phyloP scores from a whole-genome alignment of 2,888 invertebrate species.

The Cynaeus angustus region DNA sequence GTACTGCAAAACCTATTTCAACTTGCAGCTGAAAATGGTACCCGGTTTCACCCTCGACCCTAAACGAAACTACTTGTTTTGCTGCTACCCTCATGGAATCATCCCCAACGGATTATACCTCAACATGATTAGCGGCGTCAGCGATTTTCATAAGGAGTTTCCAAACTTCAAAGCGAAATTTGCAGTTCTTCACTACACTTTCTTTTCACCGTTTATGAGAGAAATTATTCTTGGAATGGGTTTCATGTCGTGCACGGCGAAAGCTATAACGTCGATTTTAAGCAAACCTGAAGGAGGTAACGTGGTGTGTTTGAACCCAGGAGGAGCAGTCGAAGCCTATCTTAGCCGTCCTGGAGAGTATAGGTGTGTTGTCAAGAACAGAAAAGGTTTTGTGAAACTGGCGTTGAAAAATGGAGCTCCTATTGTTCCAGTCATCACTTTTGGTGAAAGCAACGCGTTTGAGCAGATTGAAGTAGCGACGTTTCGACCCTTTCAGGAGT shows the following conservation, averaged over 20 bases:
- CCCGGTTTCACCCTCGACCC: slow-evolving; percentile 89
- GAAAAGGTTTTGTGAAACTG: slow-evolving; percentile 76
- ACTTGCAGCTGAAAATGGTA: slow-evolving; percentile 86
- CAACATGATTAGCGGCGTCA: slow-evolving; percentile 17
- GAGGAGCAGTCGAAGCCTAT: slow-evolving; percentile 92
- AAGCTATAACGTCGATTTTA: slow-evolving; percentile 80
- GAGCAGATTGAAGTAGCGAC: slow-evolving; percentile 79
- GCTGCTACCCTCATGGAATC: slow-evolving; percentile 92
- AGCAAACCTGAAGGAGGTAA: slow-evolving; percentile 73
- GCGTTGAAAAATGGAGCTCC: slow-evolving; percentile 77
- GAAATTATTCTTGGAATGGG: slow-evolving; percentile 78
- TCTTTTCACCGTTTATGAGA: slow-evolving; percentile 81
- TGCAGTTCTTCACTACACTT: slow-evolving; percentile 80
- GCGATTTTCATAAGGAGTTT: slow-evolving; percentile 71
- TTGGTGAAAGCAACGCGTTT: slow-evolving; percentile 92
- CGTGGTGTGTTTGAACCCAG: slow-evolving; percentile 85
- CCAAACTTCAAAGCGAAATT: slow-evolving; percentile 72
- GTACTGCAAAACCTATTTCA: slow-evolving; percentile 88
- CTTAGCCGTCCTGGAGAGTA: slow-evolving; percentile 86
- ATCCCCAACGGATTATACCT: slow-evolving; percentile 82
- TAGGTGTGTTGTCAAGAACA: slow-evolving; percentile 80
- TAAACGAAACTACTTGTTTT: slow-evolving; percentile 87
- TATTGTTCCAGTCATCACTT: slow-evolving; percentile 91
- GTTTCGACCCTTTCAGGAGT: slow-evolving; percentile 76
- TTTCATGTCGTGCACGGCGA: slow-evolving; percentile 75